These are phyloP conservation scores for Pseudeuparius sepicola DNA, from an alignment of 2,888 invertebrate genomes.

Conservation along the genomic window DNA sequence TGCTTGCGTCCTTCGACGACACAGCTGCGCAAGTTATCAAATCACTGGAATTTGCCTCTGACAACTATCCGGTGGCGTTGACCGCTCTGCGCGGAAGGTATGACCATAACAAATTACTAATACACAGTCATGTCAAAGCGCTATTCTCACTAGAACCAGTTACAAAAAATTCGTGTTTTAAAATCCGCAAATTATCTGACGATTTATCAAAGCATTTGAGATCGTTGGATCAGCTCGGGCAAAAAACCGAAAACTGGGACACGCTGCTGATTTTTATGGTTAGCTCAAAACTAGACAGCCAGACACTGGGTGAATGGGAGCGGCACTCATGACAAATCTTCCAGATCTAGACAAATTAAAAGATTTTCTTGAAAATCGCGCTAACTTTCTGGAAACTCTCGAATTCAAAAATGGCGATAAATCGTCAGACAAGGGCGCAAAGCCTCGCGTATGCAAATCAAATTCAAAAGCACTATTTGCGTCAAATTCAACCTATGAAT, in stretches of 20 bases:
- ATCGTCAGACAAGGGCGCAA: too few species aligned
- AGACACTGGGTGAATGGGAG: conserved; percentile 4
- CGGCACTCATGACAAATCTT: too few species aligned
- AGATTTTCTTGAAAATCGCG: too few species aligned
- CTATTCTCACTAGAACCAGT: not conserved
- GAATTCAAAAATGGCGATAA: too few species aligned
- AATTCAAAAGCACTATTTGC: too few species aligned
- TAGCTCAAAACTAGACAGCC: conserved; percentile 1
- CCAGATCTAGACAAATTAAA: too few species aligned
- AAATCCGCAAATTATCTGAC: conserved; percentile 4
- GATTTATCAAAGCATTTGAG: conserved; percentile 6
- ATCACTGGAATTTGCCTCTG: conserved; percentile 2
- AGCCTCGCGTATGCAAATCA: too few species aligned
- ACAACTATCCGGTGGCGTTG: conserved; percentile 4
- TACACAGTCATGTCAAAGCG: conserved; percentile 7
- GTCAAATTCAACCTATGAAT: too few species aligned
- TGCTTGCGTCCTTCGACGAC: not conserved
- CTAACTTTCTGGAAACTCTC: too few species aligned
- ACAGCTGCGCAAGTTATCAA: conserved; percentile 1
- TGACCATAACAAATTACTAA: conserved; percentile 1
- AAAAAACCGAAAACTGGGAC: conserved; percentile 4
- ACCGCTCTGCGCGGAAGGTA: conserved; percentile 4
- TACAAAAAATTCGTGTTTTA: conserved; percentile 1
- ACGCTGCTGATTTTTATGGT: conserved; percentile 1
- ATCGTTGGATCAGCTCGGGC: not conserved